Evolutionary conservation across 2,888 invertebrate species (phyloP).

Genomic region (Eulithis testata): DNA sequence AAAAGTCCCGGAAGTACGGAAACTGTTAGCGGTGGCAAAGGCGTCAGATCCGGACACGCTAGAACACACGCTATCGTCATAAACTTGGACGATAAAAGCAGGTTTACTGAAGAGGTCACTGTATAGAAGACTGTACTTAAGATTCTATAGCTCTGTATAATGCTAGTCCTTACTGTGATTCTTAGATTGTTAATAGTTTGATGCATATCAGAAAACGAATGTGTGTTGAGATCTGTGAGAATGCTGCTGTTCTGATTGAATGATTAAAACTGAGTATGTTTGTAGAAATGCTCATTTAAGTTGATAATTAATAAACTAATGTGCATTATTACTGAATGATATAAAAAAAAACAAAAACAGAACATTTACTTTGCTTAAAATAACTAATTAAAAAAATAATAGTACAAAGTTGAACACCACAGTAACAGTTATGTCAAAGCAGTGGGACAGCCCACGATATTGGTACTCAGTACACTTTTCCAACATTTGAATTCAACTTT

Average conservation of each 20-base stretch:
- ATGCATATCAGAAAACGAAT: slow-evolving; percentile 42
- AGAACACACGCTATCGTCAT: slow-evolving; percentile 91
- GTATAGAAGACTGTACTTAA: slow-evolving; percentile 78
- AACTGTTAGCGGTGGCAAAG: slow-evolving; percentile 54
- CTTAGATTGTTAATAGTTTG: slow-evolving; percentile 50
- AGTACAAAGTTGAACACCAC: not conserved
- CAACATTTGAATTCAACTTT: slow-evolving; percentile 9
- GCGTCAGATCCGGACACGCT: slow-evolving; percentile 86
- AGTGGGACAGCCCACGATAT: not conserved
- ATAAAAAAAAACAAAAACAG: not conserved
- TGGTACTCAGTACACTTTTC: not conserved
- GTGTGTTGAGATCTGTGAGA: slow-evolving; percentile 10
- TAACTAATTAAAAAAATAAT: no score
- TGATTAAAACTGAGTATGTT: not conserved
- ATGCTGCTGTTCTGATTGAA: slow-evolving; percentile 16
- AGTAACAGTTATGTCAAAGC: not conserved
- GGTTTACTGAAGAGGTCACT: slow-evolving; percentile 92
- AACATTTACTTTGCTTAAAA: not conserved
- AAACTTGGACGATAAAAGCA: slow-evolving; percentile 91
- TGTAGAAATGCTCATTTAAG: no score
- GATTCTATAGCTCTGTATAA: slow-evolving; percentile 48
- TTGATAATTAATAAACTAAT: no score
- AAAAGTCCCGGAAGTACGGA: slow-evolving; percentile 71
- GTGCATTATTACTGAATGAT: no score
- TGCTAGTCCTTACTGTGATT: slow-evolving; percentile 80